phyloP scores from a whole-genome alignment of 2,797 vertebrate species.

The Eremophila alpestris region DNA sequence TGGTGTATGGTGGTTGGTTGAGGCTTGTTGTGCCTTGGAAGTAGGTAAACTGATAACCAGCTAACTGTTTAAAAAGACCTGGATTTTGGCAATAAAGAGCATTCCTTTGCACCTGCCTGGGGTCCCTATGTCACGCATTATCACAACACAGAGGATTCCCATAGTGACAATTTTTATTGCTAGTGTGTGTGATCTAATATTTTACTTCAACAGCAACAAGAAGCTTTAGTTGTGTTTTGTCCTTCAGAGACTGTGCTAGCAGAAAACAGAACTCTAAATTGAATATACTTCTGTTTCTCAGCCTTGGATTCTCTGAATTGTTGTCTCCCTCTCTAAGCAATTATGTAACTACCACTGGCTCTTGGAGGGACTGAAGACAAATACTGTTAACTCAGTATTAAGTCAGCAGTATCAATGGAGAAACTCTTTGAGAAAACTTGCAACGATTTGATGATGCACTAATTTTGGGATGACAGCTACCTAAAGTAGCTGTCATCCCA shows the following conservation, averaged over 20 bases:
- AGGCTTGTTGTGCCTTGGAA: not conserved
- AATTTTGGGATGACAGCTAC: not conserved
- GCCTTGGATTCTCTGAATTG: not conserved
- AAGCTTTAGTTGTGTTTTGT: not conserved
- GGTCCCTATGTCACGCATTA: rapidly evolving
- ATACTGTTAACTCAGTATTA: not conserved
- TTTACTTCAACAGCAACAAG: not conserved
- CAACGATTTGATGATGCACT: not conserved
- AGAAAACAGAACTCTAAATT: not conserved
- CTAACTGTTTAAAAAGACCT: not conserved
- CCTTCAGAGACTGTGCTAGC: not conserved
- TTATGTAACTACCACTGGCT: not conserved
- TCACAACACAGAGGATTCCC: not conserved
- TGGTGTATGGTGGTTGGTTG: no score
- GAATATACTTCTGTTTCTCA: not conserved
- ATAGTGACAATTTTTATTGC: not conserved
- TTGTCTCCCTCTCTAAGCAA: not conserved
- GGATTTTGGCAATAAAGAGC: not conserved
- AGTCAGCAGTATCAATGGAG: not conserved
- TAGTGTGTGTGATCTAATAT: not conserved
- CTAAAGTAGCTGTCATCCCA: no score
- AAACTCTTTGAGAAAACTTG: not conserved
- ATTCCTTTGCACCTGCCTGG: not conserved
- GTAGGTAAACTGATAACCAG: not conserved
- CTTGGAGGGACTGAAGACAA: not conserved